Percentiles rank a stretch among this genome's conserved stretches.
Conservation (phyloP, 2,888 invertebrate species). For the Cephalotes varians region DNA sequence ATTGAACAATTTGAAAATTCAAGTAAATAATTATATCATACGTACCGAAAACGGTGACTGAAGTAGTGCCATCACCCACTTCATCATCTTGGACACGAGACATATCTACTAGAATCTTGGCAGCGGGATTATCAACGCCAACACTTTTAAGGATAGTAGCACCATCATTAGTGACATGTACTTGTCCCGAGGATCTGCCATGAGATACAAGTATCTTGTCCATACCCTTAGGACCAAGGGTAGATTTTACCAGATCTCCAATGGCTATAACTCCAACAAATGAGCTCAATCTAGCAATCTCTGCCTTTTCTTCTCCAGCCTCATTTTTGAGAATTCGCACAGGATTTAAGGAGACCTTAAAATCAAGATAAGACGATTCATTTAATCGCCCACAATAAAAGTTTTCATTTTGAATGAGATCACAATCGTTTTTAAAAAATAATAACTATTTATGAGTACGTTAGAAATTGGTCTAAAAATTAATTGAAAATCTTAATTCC, state of each 20-base stretch:
- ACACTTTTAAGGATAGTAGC: constrained; percentile 98
- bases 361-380: constrained; percentile 53
- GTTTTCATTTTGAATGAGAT: neutral
- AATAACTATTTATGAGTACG: neutral
- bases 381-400: neutral
- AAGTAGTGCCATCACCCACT: constrained; percentile 99
- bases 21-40: constrained; percentile 33
- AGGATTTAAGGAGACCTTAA: constrained; percentile 95
- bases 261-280: constrained; percentile 99
- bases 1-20: constrained; percentile 13
- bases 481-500: neutral
- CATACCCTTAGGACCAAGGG: constrained; percentile 99
- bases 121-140: constrained; percentile 99
- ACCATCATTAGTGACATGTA: constrained; percentile 99
- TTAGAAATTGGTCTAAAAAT: neutral
- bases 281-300: constrained; percentile 98
- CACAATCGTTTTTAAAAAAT: neutral
- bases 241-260: constrained; percentile 99
- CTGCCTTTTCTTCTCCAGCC: constrained; percentile 99
- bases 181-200: constrained; percentile 93
- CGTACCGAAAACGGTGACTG: constrained; percentile 95
- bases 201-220: constrained; percentile 95
- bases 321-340: constrained; percentile 97
- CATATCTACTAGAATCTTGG: constrained; percentile 99
- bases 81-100: constrained; percentile 99